Conservation (phyloP, 2,888 invertebrate genomes). For the Cheilosia impressa region DNA sequence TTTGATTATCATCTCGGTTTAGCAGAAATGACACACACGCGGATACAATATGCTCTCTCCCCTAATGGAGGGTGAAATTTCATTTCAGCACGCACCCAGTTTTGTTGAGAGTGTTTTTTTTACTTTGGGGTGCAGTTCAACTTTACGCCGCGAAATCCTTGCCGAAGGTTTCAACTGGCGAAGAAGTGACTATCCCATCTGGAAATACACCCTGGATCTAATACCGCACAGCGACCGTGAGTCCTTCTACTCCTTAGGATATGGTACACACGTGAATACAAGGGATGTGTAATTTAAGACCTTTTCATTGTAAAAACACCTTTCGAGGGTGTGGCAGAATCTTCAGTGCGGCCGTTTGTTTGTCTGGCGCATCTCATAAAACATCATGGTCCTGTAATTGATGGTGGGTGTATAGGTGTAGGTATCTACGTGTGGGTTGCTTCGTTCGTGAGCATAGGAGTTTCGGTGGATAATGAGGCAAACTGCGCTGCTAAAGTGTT, state of each 20-base stretch:
- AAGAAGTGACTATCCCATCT: constrained; percentile 69
- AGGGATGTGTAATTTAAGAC: constrained; percentile 65
- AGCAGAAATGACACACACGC: constrained; percentile 60
- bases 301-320: constrained; percentile 53
- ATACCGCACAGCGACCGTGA: constrained; percentile 33
- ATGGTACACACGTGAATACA: constrained; percentile 2
- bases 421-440: neutral
- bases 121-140: constrained; percentile 51
- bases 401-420: constrained; percentile 15
- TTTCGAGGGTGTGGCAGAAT: constrained; percentile 70
- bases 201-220: constrained; percentile 52
- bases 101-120: constrained; percentile 34
- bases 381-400: constrained; percentile 57
- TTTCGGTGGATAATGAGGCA: constrained; percentile 16
- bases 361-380: constrained; percentile 67
- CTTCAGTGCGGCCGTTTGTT: constrained; percentile 48
- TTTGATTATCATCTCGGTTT: constrained; percentile 72
- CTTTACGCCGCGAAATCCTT: constrained; percentile 54
- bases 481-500: constrained; percentile 30
- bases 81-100: constrained; percentile 70
- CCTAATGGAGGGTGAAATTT: constrained; percentile 68
- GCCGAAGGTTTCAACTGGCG: constrained; percentile 20
- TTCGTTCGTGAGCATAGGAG: constrained; percentile 15
- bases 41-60: constrained; percentile 35
- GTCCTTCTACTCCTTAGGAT: constrained; percentile 20